phyloP scores from a whole-genome alignment of 2,888 invertebrate species.

The Myopa testacea region DNA sequence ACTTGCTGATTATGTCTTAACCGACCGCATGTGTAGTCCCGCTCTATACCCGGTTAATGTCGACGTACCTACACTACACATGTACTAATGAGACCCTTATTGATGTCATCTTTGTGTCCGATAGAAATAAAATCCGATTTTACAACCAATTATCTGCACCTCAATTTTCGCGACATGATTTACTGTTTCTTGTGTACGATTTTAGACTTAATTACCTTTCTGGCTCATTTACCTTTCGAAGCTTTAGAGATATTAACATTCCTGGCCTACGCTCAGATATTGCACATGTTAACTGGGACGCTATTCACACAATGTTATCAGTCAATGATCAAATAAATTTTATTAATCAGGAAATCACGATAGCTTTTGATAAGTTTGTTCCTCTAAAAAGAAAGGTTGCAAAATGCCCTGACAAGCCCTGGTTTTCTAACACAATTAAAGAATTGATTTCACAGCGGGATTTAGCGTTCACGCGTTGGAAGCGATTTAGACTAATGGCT shows the following conservation, averaged over 20 bases:
- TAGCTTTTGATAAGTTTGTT: conserved; percentile 4
- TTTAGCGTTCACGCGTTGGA: no score
- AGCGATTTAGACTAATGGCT: no score
- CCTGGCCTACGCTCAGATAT: no score
- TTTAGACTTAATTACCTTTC: no score
- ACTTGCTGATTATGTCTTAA: not conserved
- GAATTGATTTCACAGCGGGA: not conserved
- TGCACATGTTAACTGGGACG: no score
- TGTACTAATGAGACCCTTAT: not conserved
- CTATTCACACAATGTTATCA: no score
- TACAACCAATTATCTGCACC: conserved; percentile 7
- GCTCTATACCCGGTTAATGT: not conserved
- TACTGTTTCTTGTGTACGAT: no score
- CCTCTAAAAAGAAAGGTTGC: not conserved
- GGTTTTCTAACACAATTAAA: not conserved
- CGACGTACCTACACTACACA: not conserved
- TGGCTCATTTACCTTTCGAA: no score
- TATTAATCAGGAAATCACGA: no score
- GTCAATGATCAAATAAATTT: no score
- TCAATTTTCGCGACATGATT: no score
- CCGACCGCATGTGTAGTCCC: not conserved
- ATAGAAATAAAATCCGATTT: not conserved
- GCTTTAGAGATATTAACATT: no score
- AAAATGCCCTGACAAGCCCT: not conserved
- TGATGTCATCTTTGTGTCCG: conserved; percentile 2